phyloP scores from a whole-genome alignment of 2,888 invertebrate species.

The Anthophora plumipes region DNA sequence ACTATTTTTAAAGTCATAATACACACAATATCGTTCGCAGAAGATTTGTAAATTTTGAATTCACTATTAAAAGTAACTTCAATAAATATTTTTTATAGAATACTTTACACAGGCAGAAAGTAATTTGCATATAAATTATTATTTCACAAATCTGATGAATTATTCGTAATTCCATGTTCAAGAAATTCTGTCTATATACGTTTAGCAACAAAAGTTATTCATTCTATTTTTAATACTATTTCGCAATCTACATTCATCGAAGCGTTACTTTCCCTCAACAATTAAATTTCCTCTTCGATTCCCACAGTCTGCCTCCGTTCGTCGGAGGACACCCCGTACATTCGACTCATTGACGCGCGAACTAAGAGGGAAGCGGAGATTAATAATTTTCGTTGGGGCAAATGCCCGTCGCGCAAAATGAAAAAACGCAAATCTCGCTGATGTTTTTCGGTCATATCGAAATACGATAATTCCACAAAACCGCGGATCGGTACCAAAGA shows the following conservation, averaged over 20 bases:
- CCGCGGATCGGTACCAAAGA: background rate
- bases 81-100: too few relatives aligned
- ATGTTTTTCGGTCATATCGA: background rate
- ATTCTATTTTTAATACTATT: background rate
- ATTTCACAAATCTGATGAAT: too few relatives aligned
- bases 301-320: background rate
- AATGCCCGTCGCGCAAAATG: conserved; percentile 51
- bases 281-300: background rate
- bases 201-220: too few relatives aligned
- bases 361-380: conserved; percentile 28
- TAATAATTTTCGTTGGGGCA: conserved; percentile 34
- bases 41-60: too few relatives aligned
- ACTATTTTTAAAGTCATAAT: too few relatives aligned
- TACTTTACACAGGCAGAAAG: too few relatives aligned
- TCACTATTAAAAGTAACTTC: too few relatives aligned
- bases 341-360: conserved; percentile 29
- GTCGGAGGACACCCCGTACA: background rate
- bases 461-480: background rate
- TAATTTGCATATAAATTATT: too few relatives aligned
- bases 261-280: background rate
- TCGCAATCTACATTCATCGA: background rate
- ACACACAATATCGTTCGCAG: too few relatives aligned
- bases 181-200: too few relatives aligned
- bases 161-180: too few relatives aligned
- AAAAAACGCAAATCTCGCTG: conserved; percentile 29